Conservation (phyloP, 30 jellyfish, hydroid and myxozoan species). For the Aurelia coerulea region DNA sequence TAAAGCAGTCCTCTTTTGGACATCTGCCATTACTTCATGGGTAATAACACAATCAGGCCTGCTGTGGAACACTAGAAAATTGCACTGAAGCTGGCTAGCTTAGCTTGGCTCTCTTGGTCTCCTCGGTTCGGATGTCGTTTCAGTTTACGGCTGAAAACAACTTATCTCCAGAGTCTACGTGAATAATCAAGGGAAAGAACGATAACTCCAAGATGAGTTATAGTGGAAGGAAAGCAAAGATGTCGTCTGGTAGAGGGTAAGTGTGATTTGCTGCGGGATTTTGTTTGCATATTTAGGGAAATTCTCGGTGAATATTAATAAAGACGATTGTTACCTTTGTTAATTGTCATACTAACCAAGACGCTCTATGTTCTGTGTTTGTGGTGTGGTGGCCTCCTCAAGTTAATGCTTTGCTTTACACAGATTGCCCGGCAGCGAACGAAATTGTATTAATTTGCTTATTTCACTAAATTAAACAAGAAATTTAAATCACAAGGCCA, state of each 20-base stretch:
- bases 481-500: too few species aligned
- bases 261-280: constrained; percentile 46
- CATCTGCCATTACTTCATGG: constrained; percentile 66
- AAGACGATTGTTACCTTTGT: constrained; percentile 24
- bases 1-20: constrained; percentile 63
- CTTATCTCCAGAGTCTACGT: constrained; percentile 2
- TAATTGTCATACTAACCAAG: constrained; percentile 18
- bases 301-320: constrained; percentile 14
- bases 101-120: background rate
- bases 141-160: constrained; percentile 12
- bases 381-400: too few species aligned
- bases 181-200: constrained; percentile 8
- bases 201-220: background rate
- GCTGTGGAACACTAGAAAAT: constrained; percentile 37
- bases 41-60: background rate
- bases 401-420: too few species aligned
- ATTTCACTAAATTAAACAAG: too few species aligned
- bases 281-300: constrained; percentile 37
- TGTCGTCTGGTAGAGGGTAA: constrained; percentile 61
- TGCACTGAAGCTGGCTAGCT: constrained; percentile 59
- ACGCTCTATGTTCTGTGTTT: too few species aligned
- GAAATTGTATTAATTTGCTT: too few species aligned
- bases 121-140: constrained; percentile 52
- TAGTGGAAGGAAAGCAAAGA: constrained; percentile 16
- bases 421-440: too few species aligned